These are phyloP conservation scores for Pelmatolapia mariae DNA, from an alignment of 2,113 vertebrate genomes.

Conservation along the genomic window DNA sequence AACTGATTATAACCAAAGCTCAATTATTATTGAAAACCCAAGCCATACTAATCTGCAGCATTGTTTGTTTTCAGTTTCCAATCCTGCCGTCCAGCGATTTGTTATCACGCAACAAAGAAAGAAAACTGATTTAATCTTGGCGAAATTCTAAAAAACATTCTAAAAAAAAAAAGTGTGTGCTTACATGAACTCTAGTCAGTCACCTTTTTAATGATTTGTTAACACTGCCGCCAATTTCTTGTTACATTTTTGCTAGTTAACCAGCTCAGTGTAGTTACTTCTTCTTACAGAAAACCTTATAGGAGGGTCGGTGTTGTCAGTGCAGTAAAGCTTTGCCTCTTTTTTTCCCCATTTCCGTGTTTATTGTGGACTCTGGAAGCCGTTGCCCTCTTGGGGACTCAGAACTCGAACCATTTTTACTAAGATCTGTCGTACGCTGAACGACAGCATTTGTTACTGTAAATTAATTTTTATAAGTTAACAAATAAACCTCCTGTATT, in stretches of 20 bases:
- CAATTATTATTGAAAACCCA: background rate
- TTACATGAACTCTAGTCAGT: background rate
- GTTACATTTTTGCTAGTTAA: background rate
- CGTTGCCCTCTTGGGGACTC: background rate
- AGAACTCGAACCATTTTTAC: conserved; percentile 18
- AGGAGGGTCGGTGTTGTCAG: background rate
- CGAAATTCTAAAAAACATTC: background rate
- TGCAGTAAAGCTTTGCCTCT: background rate
- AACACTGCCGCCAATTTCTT: background rate
- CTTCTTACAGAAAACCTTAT: background rate
- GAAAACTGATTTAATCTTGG: background rate
- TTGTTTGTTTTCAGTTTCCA: background rate
- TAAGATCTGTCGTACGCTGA: conserved; percentile 45
- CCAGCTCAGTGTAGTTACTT: background rate
- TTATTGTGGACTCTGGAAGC: conserved; percentile 19
- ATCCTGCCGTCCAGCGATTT: background rate
- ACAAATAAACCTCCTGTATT: conserved; percentile 54
- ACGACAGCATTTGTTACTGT: conserved; percentile 65
- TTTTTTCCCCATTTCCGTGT: background rate
- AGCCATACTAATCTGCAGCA: background rate
- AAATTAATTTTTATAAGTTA: conserved; percentile 72
- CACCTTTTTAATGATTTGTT: background rate
- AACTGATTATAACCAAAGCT: background rate
- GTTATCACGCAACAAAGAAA: background rate
- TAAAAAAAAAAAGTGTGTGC: background rate